phyloP scores from a whole-genome alignment of 2,113 vertebrate genomes.

The Reinhardtius hippoglossoides region DNA sequence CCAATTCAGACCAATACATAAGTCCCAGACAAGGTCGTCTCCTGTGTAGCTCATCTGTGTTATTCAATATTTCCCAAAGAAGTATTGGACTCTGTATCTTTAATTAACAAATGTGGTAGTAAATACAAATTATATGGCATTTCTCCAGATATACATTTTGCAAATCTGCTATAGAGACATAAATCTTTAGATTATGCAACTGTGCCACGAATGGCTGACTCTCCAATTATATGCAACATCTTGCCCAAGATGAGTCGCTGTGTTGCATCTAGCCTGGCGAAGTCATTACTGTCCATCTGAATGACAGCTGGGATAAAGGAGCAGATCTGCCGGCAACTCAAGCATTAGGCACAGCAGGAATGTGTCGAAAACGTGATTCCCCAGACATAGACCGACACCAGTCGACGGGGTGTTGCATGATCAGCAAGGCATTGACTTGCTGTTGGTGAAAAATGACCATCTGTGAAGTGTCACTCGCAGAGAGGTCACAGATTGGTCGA shows the following conservation, averaged over 20 bases:
- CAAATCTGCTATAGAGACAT: conserved; percentile 11
- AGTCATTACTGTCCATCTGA: conserved; percentile 50
- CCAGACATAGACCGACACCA: conserved; percentile 33
- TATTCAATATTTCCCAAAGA: conserved; percentile 9
- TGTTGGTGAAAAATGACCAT: conserved; percentile 60
- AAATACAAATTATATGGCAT: conserved; percentile 14
- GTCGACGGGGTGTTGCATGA: conserved; percentile 47
- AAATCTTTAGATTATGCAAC: conserved; percentile 4
- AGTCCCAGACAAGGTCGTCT: conserved; percentile 11
- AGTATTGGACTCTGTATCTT: neutral
- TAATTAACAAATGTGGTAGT: conserved; percentile 5
- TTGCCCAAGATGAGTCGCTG: conserved; percentile 35
- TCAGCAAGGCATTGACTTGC: conserved; percentile 57
- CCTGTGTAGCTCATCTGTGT: neutral
- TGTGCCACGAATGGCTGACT: conserved; percentile 20
- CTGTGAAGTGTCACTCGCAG: conserved; percentile 50
- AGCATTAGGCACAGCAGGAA: conserved; percentile 45
- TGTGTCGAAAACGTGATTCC: conserved; percentile 49
- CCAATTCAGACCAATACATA: neutral
- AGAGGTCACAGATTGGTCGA: conserved; percentile 33
- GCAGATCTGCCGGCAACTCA: conserved; percentile 30
- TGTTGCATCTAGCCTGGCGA: conserved; percentile 8
- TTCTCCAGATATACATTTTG: neutral
- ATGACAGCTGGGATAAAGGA: conserved; percentile 56
- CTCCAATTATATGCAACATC: conserved; percentile 27